Evolutionary conservation across 2,113 vertebrate species (phyloP), one percentile per base, ranked within the genome.

Genomic region (Callocephalon fimbriatum): DNA sequence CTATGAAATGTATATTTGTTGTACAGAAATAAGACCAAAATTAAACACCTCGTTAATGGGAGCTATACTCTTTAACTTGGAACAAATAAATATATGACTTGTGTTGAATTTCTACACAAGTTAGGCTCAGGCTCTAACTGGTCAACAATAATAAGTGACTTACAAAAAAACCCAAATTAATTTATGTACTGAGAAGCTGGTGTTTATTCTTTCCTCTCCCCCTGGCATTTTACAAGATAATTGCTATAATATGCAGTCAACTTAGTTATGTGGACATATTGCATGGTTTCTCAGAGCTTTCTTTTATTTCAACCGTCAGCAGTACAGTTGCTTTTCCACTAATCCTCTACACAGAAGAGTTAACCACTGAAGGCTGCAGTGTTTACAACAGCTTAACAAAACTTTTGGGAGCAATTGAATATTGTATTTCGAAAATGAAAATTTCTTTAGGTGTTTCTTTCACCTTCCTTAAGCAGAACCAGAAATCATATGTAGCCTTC

Each of bases 131-230:
- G 15, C 4, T 84, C 38, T 50, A 59, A 81, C 53, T 45, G 26
- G 19, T 77, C 31, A 86, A 44, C 11, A 18, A 12, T 58, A 37
- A 23, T 4, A 67, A 68, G 40, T 45, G 21, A 38, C 21, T 37
- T 56, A 54, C 10, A 4, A 73, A 21, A 51, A 47, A 3, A 15
- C 2, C 12, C 2, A 3, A 10, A 26, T 7, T n/a, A 31, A n/a
- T 25, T 62, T 3, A 29, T 2, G 4, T 48, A 22, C 15, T 0
- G 3, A 37, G 56, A 80, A 88, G 8, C 13, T 61, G 50, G 4
- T 37, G 19, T 75, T 70, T 53, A 14, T 84, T 78, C 32, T 56
- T 67, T n/a, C 18, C 7, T 5, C 5, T 32, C 26, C 18, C 4
- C 15, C 16, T 17, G 6, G 45, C 11, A 45, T 51, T 79, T 78